Conservation (phyloP, 2,797 vertebrate genomes). For the Notamacropus eugenii region DNA sequence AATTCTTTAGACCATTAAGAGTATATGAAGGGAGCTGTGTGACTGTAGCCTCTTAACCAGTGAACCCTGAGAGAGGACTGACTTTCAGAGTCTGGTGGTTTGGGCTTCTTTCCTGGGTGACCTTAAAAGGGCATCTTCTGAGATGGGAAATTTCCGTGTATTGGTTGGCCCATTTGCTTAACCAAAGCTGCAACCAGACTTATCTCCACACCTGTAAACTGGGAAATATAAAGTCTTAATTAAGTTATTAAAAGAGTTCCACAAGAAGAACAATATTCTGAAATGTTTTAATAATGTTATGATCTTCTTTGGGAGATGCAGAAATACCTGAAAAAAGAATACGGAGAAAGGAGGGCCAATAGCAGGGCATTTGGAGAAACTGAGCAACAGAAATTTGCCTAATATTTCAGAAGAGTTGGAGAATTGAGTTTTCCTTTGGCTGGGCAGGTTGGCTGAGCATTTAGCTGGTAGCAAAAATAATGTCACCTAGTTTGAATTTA, state of each 20-base stretch:
- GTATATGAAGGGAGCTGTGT: neutral
- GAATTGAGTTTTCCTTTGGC: constrained; percentile 69
- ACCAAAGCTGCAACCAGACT: constrained; percentile 93
- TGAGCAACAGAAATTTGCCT: constrained; percentile 83
- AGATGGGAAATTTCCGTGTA: constrained; percentile 70
- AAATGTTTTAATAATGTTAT: constrained; percentile 94
- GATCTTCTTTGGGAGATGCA: constrained; percentile 92
- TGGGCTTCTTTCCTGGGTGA: neutral
- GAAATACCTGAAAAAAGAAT: constrained; percentile 93
- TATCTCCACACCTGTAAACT: constrained; percentile 95
- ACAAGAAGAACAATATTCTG: constrained; percentile 88
- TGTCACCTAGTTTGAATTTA: neutral
- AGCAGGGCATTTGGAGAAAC: constrained; percentile 86
- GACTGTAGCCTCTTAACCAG: neutral
- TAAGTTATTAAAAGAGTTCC: constrained; percentile 91
- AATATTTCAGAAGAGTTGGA: constrained; percentile 61
- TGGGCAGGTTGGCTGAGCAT: constrained; percentile 53
- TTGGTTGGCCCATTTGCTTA: constrained; percentile 78
- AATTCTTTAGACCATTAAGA: neutral
- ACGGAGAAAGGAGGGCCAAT: constrained; percentile 87
- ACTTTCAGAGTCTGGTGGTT: neutral
- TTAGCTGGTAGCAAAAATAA: constrained; percentile 51
- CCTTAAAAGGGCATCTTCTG: constrained; percentile 1
- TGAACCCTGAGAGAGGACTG: neutral
- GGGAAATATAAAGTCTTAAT: constrained; percentile 95